phyloP scores from a whole-genome alignment of 2,797 vertebrate genomes.

The Menidia menidia region DNA sequence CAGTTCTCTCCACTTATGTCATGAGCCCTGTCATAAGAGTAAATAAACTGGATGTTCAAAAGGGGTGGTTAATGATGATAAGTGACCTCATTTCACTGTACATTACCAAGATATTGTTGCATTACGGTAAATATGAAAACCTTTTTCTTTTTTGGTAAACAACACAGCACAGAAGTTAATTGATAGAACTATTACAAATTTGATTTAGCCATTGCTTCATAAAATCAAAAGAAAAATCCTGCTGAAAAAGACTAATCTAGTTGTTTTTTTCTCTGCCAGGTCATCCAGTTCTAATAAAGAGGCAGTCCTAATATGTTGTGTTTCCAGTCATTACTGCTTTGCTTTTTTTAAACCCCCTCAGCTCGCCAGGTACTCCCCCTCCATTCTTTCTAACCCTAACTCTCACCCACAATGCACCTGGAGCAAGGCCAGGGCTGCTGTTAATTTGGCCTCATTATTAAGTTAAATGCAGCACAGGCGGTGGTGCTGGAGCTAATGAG shows the following conservation, averaged over 20 bases:
- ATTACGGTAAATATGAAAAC: neutral
- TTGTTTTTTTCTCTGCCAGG: neutral
- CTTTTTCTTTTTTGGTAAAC: neutral
- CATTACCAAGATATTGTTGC: neutral
- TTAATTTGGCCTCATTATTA: constrained; percentile 87
- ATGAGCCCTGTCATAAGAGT: neutral
- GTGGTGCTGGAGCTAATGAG: constrained; percentile 86
- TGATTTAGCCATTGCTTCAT: neutral
- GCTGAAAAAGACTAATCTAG: neutral
- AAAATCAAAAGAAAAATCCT: neutral
- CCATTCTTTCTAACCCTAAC: constrained; percentile 54
- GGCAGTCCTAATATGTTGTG: constrained; percentile 39
- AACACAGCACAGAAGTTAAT: neutral
- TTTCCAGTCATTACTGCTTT: constrained; percentile 53
- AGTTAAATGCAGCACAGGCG: constrained; percentile 82
- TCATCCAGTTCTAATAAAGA: constrained; percentile 1
- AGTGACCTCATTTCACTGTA: constrained; percentile 12
- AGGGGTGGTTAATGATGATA: neutral
- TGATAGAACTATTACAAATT: neutral
- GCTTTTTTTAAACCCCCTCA: constrained; percentile 54
- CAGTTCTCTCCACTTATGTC: constrained; percentile 8
- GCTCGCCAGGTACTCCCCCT: constrained; percentile 67
- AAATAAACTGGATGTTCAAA: neutral
- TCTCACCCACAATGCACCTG: constrained; percentile 79
- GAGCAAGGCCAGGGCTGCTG: constrained; percentile 82